A percentile compares a stretch with the other conserved stretches of the same genome.
These are phyloP conservation scores for Ormyrus thymus DNA, from an alignment of 2,888 invertebrate genomes.

Conservation along the genomic window DNA sequence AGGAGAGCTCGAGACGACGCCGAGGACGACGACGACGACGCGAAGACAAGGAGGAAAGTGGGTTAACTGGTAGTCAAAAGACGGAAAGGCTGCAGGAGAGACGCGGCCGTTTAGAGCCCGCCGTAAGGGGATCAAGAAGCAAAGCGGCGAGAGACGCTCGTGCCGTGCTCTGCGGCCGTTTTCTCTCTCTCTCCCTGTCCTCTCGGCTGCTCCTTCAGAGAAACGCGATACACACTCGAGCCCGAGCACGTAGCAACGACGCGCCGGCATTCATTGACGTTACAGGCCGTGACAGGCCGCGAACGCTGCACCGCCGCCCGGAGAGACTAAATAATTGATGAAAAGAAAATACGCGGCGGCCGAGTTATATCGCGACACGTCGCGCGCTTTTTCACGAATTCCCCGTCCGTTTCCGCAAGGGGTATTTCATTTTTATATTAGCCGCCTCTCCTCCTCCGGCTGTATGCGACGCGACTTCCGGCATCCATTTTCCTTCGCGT, in stretches of 20 bases:
- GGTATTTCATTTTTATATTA: constrained; percentile 27
- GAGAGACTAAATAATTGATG: constrained; percentile 14
- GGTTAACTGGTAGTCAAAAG: not conserved
- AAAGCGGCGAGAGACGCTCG: not conserved
- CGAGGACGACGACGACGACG: not conserved
- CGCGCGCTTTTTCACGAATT: constrained; percentile 16
- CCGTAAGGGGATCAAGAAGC: constrained; percentile 17
- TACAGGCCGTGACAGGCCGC: constrained; percentile 4
- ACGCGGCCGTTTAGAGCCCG: not conserved
- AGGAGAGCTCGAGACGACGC: not conserved
- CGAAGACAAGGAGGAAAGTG: constrained; percentile 16
- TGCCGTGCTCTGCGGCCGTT: too few species aligned
- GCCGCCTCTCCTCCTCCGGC: not conserved
- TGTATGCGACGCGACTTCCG: not conserved
- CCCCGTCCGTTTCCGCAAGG: not conserved
- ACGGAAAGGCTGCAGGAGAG: constrained; percentile 10
- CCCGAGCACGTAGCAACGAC: constrained; percentile 5
- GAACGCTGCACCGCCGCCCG: too few species aligned
- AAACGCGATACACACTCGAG: constrained; percentile 10
- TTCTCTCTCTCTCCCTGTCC: not conserved
- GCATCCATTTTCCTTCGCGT: constrained; percentile 5
- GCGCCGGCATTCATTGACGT: constrained; percentile 9
- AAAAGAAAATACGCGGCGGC: constrained; percentile 9
- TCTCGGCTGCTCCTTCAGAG: not conserved
- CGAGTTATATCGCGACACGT: constrained; percentile 14